Evolutionary conservation across 1,140 invertebrate species (phyloP).

Genomic region (honey bee (Apis mellifera)): Amel_HAv3.1 CM009933.2:11873001-11873500

Average conservation of each 20-base stretch:
- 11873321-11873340: background rate
- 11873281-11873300: background rate
- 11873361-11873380: no score
- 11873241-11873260: slow-evolving; percentile 52
- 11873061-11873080: no score
- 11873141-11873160: no score
- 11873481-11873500: background rate
- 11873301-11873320: background rate
- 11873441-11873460: background rate
- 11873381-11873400: background rate
- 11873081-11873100: no score
- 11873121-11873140: no score
- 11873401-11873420: background rate
- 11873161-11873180: no score
- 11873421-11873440: background rate
- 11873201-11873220: background rate
- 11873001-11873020: no score
- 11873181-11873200: slow-evolving; percentile 1
- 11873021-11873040: no score
- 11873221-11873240: slow-evolving; percentile 17
- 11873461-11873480: slow-evolving; percentile 7
- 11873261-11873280: slow-evolving; percentile 17
- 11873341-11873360: no score
- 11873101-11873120: no score
- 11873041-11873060: no score